phyloP scores from a whole-genome alignment of 2,113 vertebrate species.

The Todiramphus saurophagus region DNA sequence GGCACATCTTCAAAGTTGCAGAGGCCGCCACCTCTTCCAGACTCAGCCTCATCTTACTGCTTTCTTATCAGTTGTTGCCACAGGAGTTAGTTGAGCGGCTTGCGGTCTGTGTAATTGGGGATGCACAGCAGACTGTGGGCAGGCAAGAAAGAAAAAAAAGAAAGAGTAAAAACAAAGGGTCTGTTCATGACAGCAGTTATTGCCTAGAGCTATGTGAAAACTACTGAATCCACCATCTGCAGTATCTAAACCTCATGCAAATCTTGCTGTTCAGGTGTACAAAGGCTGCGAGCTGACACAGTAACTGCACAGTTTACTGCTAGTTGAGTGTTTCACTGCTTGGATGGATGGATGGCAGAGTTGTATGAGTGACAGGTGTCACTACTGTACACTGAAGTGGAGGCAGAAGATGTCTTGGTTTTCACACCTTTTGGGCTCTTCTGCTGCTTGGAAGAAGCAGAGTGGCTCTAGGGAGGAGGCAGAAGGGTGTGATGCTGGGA shows the following conservation, averaged over 20 bases:
- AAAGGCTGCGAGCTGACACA: background rate
- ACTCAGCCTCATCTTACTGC: background rate
- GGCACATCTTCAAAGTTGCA: background rate
- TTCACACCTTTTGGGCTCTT: background rate
- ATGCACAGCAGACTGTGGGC: background rate
- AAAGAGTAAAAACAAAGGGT: background rate
- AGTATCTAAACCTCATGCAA: background rate
- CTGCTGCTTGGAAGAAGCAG: background rate
- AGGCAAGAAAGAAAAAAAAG: background rate
- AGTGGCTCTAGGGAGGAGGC: background rate
- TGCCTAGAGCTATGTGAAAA: background rate
- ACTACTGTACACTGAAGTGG: background rate
- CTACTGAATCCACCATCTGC: background rate
- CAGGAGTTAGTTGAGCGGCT: background rate
- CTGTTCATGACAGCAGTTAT: background rate
- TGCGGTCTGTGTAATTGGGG: background rate
- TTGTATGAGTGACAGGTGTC: background rate
- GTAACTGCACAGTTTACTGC: background rate
- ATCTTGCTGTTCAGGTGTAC: background rate
- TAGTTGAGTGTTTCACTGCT: background rate
- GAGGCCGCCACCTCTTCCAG: background rate
- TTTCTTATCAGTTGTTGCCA: background rate
- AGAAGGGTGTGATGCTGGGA: background rate
- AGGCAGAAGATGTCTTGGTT: background rate
- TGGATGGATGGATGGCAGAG: background rate